phyloP scores from a whole-genome alignment of 2,797 vertebrate species.

The Picus viridis region DNA sequence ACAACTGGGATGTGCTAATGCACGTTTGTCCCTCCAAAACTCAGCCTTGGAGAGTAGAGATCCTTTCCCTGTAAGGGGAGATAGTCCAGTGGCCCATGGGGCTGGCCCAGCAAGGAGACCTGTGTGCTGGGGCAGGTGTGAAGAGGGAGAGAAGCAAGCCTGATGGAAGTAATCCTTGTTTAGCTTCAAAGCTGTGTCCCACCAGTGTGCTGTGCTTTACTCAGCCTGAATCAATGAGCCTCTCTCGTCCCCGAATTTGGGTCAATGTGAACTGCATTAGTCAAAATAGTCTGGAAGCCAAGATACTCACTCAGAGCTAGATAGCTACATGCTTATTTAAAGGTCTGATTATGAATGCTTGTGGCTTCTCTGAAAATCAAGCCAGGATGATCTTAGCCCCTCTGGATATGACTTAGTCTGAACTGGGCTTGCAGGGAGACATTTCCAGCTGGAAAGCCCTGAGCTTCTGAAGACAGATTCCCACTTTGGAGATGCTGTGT shows the following conservation, averaged over 20 bases:
- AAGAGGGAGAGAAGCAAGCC: background rate
- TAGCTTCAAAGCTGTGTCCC: background rate
- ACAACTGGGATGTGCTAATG: background rate
- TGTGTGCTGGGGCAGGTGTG: background rate
- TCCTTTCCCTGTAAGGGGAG: background rate
- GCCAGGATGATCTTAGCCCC: background rate
- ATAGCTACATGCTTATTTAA: background rate
- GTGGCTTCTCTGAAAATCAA: background rate
- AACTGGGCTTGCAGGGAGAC: background rate
- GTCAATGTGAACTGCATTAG: constrained; percentile 11
- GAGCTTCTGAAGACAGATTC: background rate
- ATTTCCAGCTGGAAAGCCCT: background rate
- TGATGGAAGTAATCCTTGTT: background rate
- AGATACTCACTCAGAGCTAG: background rate
- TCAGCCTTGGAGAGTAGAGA: background rate
- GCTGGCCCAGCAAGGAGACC: background rate
- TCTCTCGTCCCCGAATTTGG: background rate
- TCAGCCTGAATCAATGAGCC: background rate
- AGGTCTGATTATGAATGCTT: background rate
- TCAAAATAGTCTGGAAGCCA: constrained; percentile 9
- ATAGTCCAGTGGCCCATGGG: background rate
- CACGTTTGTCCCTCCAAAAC: background rate
- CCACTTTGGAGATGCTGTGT: background rate
- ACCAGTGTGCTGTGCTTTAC: background rate
- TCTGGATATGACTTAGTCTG: background rate